These are phyloP conservation scores for Heteronetta atricapilla DNA, from an alignment of 2,113 vertebrate species.

Conservation along the genomic window DNA sequence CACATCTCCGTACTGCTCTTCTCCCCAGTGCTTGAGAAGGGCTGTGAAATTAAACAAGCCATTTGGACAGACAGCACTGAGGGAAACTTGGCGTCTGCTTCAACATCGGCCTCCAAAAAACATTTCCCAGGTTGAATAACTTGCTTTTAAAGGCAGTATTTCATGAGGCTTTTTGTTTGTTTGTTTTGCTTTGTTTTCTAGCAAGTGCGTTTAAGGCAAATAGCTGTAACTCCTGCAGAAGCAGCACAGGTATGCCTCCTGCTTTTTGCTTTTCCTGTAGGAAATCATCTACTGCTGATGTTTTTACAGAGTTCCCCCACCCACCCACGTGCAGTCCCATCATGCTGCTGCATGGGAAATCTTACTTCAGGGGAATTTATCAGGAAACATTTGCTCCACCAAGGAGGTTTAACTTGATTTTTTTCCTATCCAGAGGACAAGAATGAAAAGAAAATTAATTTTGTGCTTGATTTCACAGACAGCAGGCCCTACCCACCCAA, in stretches of 20 bases:
- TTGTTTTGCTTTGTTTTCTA: background rate
- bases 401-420: background rate
- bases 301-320: background rate
- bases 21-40: background rate
- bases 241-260: background rate
- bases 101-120: slow-evolving; percentile 24
- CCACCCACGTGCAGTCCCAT: background rate
- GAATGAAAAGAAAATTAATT: background rate
- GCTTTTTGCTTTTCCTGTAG: background rate
- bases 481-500: background rate
- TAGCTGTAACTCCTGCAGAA: background rate
- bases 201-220: slow-evolving; percentile 36
- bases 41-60: background rate
- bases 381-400: background rate
- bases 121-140: background rate
- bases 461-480: background rate
- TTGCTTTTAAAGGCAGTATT: slow-evolving; percentile 44
- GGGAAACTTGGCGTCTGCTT: slow-evolving; percentile 21
- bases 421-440: background rate
- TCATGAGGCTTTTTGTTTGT: background rate
- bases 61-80: background rate
- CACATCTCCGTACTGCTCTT: background rate
- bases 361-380: background rate
- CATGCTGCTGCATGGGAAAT: background rate
- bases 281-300: background rate